phyloP scores from a whole-genome alignment of 2,113 vertebrate genomes.

The Cairina moschata region DNA sequence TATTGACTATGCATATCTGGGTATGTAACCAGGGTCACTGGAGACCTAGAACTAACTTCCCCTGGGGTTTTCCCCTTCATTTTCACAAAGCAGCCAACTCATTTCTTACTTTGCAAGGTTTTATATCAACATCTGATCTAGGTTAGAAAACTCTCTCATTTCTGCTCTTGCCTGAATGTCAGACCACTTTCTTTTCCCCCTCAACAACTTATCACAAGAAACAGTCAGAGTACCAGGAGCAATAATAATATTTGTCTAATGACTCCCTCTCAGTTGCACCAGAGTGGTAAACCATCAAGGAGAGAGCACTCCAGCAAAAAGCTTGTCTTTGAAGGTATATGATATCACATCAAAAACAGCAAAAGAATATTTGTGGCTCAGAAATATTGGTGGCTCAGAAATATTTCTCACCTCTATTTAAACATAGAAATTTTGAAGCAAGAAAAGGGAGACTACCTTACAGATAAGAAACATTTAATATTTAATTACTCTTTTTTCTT shows the following conservation, averaged over 20 bases:
- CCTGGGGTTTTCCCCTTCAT: neutral
- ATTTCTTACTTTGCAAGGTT: neutral
- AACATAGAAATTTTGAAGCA: slow-evolving; percentile 65
- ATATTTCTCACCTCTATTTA: slow-evolving; percentile 71
- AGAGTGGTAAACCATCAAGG: slow-evolving; percentile 24
- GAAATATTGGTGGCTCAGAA: slow-evolving; percentile 72
- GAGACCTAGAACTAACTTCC: neutral
- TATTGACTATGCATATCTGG: neutral
- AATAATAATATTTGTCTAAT: neutral
- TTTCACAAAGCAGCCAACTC: neutral
- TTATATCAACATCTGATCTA: neutral
- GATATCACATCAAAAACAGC: neutral
- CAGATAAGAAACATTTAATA: slow-evolving; percentile 73
- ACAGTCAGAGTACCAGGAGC: neutral
- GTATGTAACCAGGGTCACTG: neutral
- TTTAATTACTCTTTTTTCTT: slow-evolving; percentile 49
- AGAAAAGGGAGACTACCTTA: slow-evolving; percentile 61
- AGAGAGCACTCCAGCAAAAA: neutral
- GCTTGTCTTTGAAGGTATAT: slow-evolving; percentile 33
- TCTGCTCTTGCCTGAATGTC: neutral
- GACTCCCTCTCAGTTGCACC: neutral
- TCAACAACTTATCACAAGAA: neutral
- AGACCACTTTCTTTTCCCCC: neutral
- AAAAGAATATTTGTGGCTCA: slow-evolving; percentile 63
- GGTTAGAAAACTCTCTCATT: neutral